Evolutionary conservation across 1,140 invertebrate genomes (phyloP).

Genomic region (Calephelis virginiensis): DNA sequence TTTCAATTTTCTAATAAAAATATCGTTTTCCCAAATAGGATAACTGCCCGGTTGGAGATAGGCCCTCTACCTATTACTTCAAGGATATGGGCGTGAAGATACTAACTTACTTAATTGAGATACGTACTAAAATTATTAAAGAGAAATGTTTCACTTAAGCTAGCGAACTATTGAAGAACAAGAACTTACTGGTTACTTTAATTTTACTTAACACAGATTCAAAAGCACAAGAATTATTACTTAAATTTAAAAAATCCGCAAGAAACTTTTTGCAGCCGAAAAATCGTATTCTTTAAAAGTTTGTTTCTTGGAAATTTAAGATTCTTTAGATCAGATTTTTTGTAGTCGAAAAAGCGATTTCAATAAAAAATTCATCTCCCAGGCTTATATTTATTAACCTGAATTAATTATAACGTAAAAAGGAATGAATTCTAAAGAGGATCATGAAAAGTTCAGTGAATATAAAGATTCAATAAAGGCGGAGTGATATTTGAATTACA

Average conservation of each 20-base stretch:
- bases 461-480: not conserved
- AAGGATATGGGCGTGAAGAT: too few relatives aligned
- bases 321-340: not conserved
- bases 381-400: constrained; percentile 11
- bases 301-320: not conserved
- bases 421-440: constrained; percentile 10
- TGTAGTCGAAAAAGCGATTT: not conserved
- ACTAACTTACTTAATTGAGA: too few relatives aligned
- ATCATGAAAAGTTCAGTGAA: constrained; percentile 14
- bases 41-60: too few relatives aligned
- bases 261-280: too few relatives aligned
- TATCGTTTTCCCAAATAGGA: too few relatives aligned
- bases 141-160: not conserved
- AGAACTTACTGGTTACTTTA: not conserved
- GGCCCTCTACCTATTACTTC: too few relatives aligned
- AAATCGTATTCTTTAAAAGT: not conserved
- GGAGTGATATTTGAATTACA: too few relatives aligned
- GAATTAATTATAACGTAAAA: constrained; percentile 10
- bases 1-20: too few relatives aligned
- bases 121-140: not conserved
- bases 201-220: not conserved
- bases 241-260: too few relatives aligned
- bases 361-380: not conserved
- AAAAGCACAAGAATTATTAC: not conserved
- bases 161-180: not conserved